Conservation (phyloP, 2,888 invertebrate species). For the Syritta pipiens region DNA sequence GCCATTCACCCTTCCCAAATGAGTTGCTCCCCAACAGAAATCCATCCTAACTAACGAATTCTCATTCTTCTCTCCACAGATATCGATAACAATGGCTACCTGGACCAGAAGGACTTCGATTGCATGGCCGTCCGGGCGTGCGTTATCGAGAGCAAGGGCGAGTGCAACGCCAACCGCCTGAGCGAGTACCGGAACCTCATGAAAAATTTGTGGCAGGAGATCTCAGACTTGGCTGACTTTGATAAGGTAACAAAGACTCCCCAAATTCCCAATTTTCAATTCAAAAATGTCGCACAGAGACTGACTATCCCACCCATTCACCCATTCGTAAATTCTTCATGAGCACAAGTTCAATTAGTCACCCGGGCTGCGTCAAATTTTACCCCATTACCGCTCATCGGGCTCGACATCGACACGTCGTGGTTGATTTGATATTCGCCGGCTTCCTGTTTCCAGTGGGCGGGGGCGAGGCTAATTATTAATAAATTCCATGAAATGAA, state of each 20-base stretch:
- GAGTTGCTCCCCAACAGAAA: too few relatives aligned
- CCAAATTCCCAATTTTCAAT: background rate
- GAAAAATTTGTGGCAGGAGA: slow-evolving; percentile 91
- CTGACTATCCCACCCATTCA: background rate
- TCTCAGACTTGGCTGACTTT: slow-evolving; percentile 91
- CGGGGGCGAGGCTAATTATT: slow-evolving; percentile 40
- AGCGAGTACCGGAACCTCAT: slow-evolving; percentile 91
- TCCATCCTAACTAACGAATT: background rate
- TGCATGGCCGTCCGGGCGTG: slow-evolving; percentile 90
- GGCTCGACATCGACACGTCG: slow-evolving; percentile 26
- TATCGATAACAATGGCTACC: slow-evolving; percentile 90
- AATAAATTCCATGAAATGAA: slow-evolving; percentile 61
- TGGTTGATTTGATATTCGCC: slow-evolving; percentile 57
- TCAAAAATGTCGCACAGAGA: background rate
- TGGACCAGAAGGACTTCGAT: slow-evolving; percentile 90
- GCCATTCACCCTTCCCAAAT: too few relatives aligned
- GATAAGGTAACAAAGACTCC: slow-evolving; percentile 85
- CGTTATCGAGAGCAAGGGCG: slow-evolving; percentile 90
- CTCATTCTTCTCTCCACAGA: slow-evolving; percentile 80
- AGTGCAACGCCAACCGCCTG: slow-evolving; percentile 85
- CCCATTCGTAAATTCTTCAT: slow-evolving; percentile 16
- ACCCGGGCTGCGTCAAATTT: slow-evolving; percentile 24
- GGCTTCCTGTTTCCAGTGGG: slow-evolving; percentile 30
- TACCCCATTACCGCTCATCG: slow-evolving; percentile 17
- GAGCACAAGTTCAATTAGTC: slow-evolving; percentile 39